A percentile compares a stretch with the other conserved stretches of the same genome.
Conservation (phyloP, 2,888 invertebrate genomes). For the Apoderus coryli region DNA sequence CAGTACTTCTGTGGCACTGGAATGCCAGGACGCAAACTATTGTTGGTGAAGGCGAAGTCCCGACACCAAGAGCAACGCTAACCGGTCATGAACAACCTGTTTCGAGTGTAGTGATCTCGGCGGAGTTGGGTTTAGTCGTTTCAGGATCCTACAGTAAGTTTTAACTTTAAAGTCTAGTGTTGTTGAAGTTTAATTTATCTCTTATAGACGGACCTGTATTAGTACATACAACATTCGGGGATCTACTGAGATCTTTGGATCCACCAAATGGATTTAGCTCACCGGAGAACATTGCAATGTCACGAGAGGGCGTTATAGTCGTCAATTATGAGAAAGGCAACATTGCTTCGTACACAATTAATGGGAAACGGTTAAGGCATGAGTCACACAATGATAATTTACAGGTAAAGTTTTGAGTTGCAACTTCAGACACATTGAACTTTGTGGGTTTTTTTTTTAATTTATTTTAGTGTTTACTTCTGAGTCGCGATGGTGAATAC, state of each 20-base stretch:
- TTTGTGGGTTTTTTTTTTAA: slow-evolving; percentile 4
- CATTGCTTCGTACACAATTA: slow-evolving; percentile 88
- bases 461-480: slow-evolving; percentile 60
- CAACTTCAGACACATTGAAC: neutral
- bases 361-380: slow-evolving; percentile 76
- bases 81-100: slow-evolving; percentile 97
- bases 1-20: slow-evolving; percentile 98
- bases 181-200: slow-evolving; percentile 8
- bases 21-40: slow-evolving; percentile 92
- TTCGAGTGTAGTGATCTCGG: slow-evolving; percentile 89
- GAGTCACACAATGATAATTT: slow-evolving; percentile 91
- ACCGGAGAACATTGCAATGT: slow-evolving; percentile 83
- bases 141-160: slow-evolving; percentile 68
- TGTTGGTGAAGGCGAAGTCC: slow-evolving; percentile 90
- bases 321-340: slow-evolving; percentile 87
- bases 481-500: slow-evolving; percentile 98
- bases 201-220: slow-evolving; percentile 81
- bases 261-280: slow-evolving; percentile 60
- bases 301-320: slow-evolving; percentile 90
- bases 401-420: slow-evolving; percentile 46
- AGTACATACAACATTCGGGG: slow-evolving; percentile 96
- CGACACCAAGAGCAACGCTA: slow-evolving; percentile 90
- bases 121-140: slow-evolving; percentile 93
- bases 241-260: slow-evolving; percentile 81
- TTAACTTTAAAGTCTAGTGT: neutral